Conservation (phyloP, 2,113 vertebrate genomes). For the Gnathonemus longibarbis region DNA sequence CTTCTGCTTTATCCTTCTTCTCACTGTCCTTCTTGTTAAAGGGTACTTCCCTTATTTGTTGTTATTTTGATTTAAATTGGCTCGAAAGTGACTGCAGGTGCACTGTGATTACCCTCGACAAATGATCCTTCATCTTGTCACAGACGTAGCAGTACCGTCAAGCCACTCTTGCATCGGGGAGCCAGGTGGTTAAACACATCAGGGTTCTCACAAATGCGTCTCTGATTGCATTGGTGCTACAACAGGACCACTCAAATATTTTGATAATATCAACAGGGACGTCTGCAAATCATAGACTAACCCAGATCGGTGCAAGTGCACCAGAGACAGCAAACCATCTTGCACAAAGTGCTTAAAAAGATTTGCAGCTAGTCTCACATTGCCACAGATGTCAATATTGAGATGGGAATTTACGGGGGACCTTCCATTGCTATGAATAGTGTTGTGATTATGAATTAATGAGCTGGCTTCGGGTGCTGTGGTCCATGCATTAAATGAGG, state of each 20-base stretch:
- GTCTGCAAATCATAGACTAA: not conserved
- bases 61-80: not conserved
- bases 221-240: not conserved
- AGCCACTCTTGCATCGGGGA: not conserved
- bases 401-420: constrained; percentile 11
- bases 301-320: not conserved
- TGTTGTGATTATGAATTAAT: constrained; percentile 25
- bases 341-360: not conserved
- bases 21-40: not conserved
- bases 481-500: constrained; percentile 13
- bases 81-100: not conserved
- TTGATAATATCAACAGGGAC: not conserved
- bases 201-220: not conserved
- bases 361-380: not conserved
- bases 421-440: not conserved
- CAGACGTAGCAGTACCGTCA: not conserved
- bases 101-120: not conserved
- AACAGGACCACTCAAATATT: not conserved
- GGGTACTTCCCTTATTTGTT: not conserved
- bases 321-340: not conserved
- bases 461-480: constrained; percentile 27
- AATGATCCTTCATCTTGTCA: not conserved
- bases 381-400: constrained; percentile 10
- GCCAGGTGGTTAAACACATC: not conserved
- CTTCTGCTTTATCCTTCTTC: not conserved